A percentile compares a stretch with the other conserved stretches of the same genome.
phyloP scores from a whole-genome alignment of 2,113 vertebrate genomes.

The Eulacestoma nigropectus region DNA sequence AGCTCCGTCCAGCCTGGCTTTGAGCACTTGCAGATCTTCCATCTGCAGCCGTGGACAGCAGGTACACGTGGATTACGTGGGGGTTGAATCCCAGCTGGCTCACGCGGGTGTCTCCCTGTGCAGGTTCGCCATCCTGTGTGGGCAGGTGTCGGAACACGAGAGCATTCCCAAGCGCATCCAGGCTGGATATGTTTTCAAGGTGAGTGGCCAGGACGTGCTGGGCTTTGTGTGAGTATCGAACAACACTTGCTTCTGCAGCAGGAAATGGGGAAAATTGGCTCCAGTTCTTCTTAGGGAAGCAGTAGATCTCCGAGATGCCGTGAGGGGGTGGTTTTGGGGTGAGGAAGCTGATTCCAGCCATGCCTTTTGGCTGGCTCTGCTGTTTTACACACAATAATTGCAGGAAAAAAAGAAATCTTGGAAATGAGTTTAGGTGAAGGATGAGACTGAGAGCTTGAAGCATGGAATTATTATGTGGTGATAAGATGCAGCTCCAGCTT shows the following conservation, averaged over 20 bases:
- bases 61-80: rapidly evolving
- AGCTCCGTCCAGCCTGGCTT: background rate
- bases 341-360: background rate
- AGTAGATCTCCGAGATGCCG: rapidly evolving
- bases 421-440: background rate
- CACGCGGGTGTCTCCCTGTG: background rate
- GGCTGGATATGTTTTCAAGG: constrained; percentile 74
- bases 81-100: background rate
- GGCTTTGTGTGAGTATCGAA: too few species aligned
- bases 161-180: constrained; percentile 76
- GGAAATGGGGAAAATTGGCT: background rate
- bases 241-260: rapidly evolving
- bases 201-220: constrained; percentile 21
- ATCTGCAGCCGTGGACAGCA: background rate
- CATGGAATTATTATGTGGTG: rapidly evolving
- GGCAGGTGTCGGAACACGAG: constrained; percentile 72
- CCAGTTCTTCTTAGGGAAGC: background rate
- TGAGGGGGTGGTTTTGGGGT: background rate
- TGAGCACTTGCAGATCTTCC: background rate
- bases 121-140: constrained; percentile 78
- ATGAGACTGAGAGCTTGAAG: background rate
- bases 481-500: background rate
- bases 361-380: background rate
- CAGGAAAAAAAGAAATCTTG: background rate
- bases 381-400: rapidly evolving